Conservation (phyloP, 2,797 vertebrate genomes). For the Falco novaeseelandiae region DNA sequence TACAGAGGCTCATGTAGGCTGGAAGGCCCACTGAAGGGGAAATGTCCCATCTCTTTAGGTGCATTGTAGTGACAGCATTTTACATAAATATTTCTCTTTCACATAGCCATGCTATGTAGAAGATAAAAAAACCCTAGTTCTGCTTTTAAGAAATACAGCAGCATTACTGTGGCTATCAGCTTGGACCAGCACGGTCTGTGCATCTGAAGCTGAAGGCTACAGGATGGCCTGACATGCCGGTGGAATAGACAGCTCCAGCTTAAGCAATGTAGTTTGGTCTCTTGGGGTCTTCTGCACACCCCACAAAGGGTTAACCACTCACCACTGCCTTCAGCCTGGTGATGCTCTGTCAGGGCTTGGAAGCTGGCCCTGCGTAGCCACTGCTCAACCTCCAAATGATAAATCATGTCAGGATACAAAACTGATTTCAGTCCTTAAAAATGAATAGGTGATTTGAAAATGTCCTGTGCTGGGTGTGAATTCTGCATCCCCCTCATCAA, state of each 20-base stretch:
- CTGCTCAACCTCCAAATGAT: slow-evolving; percentile 45
- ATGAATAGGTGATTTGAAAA: slow-evolving; percentile 68
- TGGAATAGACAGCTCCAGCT: not conserved
- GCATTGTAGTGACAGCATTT: not conserved
- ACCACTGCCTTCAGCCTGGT: not conserved
- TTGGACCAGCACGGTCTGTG: not conserved
- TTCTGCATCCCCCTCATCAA: slow-evolving; percentile 49
- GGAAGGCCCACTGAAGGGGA: not conserved
- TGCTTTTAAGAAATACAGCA: not conserved
- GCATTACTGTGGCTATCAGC: not conserved
- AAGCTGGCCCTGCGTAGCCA: not conserved
- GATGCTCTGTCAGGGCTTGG: slow-evolving; percentile 14
- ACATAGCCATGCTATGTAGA: not conserved
- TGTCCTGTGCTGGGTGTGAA: slow-evolving; percentile 40
- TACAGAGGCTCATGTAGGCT: not conserved
- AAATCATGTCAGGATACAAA: slow-evolving; percentile 55
- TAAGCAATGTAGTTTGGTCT: not conserved
- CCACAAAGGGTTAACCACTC: slow-evolving; percentile 21
- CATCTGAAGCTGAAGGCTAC: not conserved
- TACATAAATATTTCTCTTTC: not conserved
- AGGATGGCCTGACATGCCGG: not conserved
- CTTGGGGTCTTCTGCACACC: not conserved
- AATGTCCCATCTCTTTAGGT: not conserved
- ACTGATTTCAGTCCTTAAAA: slow-evolving; percentile 52
- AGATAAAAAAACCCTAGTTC: not conserved